Base-by-base conservation (phyloP, 2,797 vertebrate genomes). In the Sylvia borin region DNA sequence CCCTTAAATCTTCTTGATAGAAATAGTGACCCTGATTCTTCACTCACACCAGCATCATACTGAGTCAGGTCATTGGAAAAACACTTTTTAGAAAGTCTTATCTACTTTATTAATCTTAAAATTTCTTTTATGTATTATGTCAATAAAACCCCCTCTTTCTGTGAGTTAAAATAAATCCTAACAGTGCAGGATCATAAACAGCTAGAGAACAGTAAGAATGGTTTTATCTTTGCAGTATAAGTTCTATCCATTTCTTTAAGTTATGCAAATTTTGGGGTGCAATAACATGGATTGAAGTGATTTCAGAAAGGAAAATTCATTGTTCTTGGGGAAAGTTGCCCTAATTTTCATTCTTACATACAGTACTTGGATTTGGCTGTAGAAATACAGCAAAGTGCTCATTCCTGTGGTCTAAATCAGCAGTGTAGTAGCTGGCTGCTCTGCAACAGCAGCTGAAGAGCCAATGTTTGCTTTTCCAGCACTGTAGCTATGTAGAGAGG, bases 181-280 rank as follows among this genome's bases (percentile, higher is more conserved):
- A 54, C 1, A 2, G 6, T 9, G 9, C 58, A 51, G 0, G 0
- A 53, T 31, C 27, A 38, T 45, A 45, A 85, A 50, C 9, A 75
- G 13, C 45, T 54, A 70, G 16, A 26, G 77, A 85, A 80, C 2
- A 65, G 26, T 36, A 48, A 22, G 54, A 77, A 17, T 6, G 6
- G 11, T 53, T 90, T 40, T 40, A 74, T 4, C 16, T 70, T 53
- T 90, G 20, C 29, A 17, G 7, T 34, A 38, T 17, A 18, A 88
- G 60, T 1, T 36, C 29, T 11, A 42, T 12, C 10, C 3, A 14
- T 87, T 77, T 78, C 26, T 95, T 60, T 31, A 80, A 83, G 55
- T 75, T 74, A 55, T 17, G 10, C 66, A 70, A 55, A 48, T 34
- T 42, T 54, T 24, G 9, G 29, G 38, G 42, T 40, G 43, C 29